phyloP scores from a whole-genome alignment of 2,113 vertebrate genomes.

The Xiphias gladius region DNA sequence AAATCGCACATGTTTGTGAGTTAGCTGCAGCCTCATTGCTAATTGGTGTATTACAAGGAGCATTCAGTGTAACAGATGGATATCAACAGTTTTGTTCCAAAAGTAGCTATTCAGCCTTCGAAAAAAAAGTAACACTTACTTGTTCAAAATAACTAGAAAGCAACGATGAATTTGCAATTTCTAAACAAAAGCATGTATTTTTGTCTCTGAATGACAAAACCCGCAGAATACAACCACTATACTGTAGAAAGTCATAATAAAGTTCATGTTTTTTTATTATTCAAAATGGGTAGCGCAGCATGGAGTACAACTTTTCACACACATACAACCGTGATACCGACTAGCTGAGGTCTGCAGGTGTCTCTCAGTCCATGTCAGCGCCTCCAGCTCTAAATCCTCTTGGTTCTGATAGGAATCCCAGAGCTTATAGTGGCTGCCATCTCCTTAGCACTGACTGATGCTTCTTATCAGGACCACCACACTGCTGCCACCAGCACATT shows the following conservation, averaged over 20 bases:
- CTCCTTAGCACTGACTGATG: slow-evolving; percentile 74
- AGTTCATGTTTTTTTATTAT: slow-evolving; percentile 17
- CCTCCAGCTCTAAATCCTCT: slow-evolving; percentile 78
- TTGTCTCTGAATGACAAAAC: slow-evolving; percentile 3
- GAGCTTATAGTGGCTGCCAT: slow-evolving; percentile 79
- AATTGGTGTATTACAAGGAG: slow-evolving; percentile 68
- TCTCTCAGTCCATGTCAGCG: slow-evolving; percentile 68
- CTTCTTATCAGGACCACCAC: slow-evolving; percentile 83
- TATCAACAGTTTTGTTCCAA: slow-evolving; percentile 60
- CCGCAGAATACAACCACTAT: neutral
- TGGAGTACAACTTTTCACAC: slow-evolving; percentile 9
- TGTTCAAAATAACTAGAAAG: slow-evolving; percentile 27
- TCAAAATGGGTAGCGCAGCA: slow-evolving; percentile 14
- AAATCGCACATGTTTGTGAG: slow-evolving; percentile 62
- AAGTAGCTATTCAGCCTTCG: slow-evolving; percentile 48
- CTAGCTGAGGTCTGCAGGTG: slow-evolving; percentile 75
- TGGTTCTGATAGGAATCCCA: slow-evolving; percentile 80
- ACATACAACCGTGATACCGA: slow-evolving; percentile 36
- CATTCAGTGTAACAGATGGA: slow-evolving; percentile 73
- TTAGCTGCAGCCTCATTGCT: slow-evolving; percentile 63
- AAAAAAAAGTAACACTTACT: slow-evolving; percentile 36
- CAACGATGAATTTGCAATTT: slow-evolving; percentile 14
- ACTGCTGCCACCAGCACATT: slow-evolving; percentile 78
- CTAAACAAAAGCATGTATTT: neutral
- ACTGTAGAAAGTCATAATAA: slow-evolving; percentile 23